phyloP scores from a whole-genome alignment of 2,888 invertebrate species.

The Ochropacha duplaris region DNA sequence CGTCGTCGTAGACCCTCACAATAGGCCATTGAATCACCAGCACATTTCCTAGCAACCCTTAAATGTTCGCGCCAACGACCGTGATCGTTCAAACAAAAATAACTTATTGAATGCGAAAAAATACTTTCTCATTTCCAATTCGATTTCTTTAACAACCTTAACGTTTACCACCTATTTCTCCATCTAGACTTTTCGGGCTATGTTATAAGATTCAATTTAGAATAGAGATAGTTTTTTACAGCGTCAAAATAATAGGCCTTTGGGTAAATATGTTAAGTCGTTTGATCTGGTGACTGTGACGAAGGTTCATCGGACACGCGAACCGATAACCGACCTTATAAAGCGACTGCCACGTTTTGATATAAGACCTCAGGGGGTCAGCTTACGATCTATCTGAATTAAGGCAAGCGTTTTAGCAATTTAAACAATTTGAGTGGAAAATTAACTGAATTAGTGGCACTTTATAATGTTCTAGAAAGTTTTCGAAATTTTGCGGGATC shows the following conservation, averaged over 20 bases:
- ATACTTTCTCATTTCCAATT: conserved; percentile 34
- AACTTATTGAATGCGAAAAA: conserved; percentile 34
- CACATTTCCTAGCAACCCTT: conserved; percentile 7
- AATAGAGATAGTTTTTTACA: background rate
- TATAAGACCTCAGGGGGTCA: conserved; percentile 8
- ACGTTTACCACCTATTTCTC: background rate
- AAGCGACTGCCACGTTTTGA: conserved; percentile 26
- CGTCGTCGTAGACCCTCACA: conserved; percentile 12
- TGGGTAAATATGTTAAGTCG: conserved; percentile 38
- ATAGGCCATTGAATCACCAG: conserved; percentile 16
- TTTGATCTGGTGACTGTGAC: conserved; percentile 37
- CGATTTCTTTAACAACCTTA: conserved; percentile 25
- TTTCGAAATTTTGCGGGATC: background rate
- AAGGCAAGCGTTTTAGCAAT: background rate
- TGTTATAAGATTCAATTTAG: background rate
- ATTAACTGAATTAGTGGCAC: background rate
- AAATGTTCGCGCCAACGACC: conserved; percentile 17
- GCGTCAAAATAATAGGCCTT: conserved; percentile 7
- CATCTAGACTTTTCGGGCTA: background rate
- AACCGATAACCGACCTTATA: conserved; percentile 31
- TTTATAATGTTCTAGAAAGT: background rate
- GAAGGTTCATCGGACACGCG: conserved; percentile 26
- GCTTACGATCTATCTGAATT: conserved; percentile 1
- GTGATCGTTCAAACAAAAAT: conserved; percentile 35
- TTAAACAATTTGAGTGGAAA: background rate